A percentile compares a stretch with the other conserved stretches of the same genome.
These are phyloP conservation scores for Antheraea pernyi DNA, from an alignment of 1,140 invertebrate species.

Conservation along the genomic window DNA sequence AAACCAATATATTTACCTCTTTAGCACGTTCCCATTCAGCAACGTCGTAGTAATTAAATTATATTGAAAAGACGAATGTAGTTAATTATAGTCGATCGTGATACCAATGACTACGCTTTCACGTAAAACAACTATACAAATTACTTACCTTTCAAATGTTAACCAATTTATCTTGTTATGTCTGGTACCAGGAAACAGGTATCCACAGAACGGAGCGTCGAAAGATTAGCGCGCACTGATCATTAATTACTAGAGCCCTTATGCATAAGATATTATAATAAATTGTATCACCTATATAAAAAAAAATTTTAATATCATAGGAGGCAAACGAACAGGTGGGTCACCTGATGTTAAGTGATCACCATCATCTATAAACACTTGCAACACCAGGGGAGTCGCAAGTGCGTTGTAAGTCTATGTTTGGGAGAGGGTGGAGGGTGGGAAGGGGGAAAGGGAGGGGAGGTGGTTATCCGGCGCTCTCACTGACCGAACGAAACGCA, in stretches of 20 bases:
- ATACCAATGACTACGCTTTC: conserved; percentile 53
- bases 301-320: too few relatives aligned
- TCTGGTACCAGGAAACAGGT: conserved; percentile 38
- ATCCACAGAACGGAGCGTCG: conserved; percentile 28
- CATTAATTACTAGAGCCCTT: conserved; percentile 14
- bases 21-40: background rate
- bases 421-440: too few relatives aligned
- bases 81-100: conserved; percentile 26
- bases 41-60: background rate
- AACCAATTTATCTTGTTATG: conserved; percentile 54
- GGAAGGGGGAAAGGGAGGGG: too few relatives aligned
- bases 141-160: conserved; percentile 53
- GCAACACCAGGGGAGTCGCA: too few relatives aligned
- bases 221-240: conserved; percentile 29
- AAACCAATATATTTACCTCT: background rate
- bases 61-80: background rate
- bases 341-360: too few relatives aligned
- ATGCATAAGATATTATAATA: background rate
- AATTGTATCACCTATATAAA: too few relatives aligned
- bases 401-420: too few relatives aligned
- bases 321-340: too few relatives aligned
- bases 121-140: conserved; percentile 44
- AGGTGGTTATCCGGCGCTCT: too few relatives aligned
- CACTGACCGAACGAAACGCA: too few relatives aligned
- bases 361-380: too few relatives aligned